Evolutionary conservation across 2,797 vertebrate species (phyloP), one percentile per base, ranked within the genome.

Genomic region (Myotis vivesi): DNA sequence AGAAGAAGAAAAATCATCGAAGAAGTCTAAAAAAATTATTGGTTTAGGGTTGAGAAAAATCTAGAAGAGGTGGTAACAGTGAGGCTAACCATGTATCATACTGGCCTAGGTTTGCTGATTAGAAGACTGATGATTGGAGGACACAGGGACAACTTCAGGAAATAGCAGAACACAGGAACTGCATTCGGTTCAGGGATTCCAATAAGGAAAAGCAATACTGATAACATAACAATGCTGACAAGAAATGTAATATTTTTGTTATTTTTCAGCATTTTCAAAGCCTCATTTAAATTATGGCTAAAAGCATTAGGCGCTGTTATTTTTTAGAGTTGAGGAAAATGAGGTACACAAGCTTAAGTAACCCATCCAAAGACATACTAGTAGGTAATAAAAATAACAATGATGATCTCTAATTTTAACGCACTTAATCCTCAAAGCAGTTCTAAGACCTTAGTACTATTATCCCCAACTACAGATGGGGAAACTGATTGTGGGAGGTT

Each of bases 291-390:
- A 68, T 96, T 93, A 30, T 75, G 19, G 28, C 49, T 84, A n/a
- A 71, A 93, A 80, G 33, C 57, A 2, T 71, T 49, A 84, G 38
- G 11, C 11, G 23, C 72, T 8, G 12, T 79, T 91, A 38, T 36
- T 81, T 62, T 68, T 84, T 66, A 82, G 87, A 94, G 30, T 71
- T 93, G 51, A 41, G 30, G 12, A 51, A 95, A 91, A 38, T 82
- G 44, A 87, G 17, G 12, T 68, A 57, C 16, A 46, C 15, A 75
- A 84, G 41, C 22, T 86, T 73, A 72, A 51, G 25, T 55, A 79
- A 53, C 13, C 23, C 5, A 38, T 22, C n/a, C 19, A 86, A 64
- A 85, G 71, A 53, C 17, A 36, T 16, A n/a, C 53, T n/a, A 41
- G 23, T 77, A 41, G n/a, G 22, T 57, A 86, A 68, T 83, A 83